These are phyloP conservation scores for Micronycteris hirsuta DNA, from an alignment of 2,113 vertebrate species.

Conservation along the genomic window DNA sequence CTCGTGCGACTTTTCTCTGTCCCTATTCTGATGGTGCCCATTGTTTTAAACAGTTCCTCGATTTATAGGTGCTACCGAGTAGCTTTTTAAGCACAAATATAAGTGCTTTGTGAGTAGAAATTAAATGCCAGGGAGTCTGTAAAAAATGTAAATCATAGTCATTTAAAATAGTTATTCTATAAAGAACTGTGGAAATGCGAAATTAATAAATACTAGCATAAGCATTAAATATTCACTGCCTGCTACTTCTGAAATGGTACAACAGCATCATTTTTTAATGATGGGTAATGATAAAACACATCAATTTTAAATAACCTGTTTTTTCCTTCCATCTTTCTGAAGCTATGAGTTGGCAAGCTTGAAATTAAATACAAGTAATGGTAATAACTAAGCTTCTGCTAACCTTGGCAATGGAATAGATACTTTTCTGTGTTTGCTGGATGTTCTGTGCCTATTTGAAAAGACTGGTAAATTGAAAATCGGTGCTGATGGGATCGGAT, in stretches of 20 bases:
- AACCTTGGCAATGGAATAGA: conserved; percentile 15
- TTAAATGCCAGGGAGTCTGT: background rate
- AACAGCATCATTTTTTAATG: conserved; percentile 70
- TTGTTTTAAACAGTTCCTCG: conserved; percentile 66
- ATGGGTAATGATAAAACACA: conserved; percentile 69
- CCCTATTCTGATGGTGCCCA: background rate
- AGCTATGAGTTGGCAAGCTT: conserved; percentile 65
- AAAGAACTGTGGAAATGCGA: background rate
- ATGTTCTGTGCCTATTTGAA: conserved; percentile 5
- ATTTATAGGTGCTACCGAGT: background rate
- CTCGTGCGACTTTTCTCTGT: background rate
- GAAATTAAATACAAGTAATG: conserved; percentile 68
- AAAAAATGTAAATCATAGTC: conserved; percentile 29
- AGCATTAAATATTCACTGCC: conserved; percentile 44
- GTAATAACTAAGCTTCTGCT: conserved; percentile 41
- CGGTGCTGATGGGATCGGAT: conserved; percentile 70
- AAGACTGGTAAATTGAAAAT: conserved; percentile 70
- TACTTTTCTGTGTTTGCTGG: conserved; percentile 59
- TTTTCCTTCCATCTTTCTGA: conserved; percentile 36
- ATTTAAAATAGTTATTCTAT: conserved; percentile 20
- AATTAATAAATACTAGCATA: conserved; percentile 49
- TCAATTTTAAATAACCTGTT: conserved; percentile 69
- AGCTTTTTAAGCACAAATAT: conserved; percentile 55
- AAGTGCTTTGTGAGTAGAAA: conserved; percentile 44
- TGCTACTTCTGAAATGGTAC: conserved; percentile 48